Base-by-base conservation (phyloP, 2,113 vertebrate genomes). In the Aramus guarauna region DNA sequence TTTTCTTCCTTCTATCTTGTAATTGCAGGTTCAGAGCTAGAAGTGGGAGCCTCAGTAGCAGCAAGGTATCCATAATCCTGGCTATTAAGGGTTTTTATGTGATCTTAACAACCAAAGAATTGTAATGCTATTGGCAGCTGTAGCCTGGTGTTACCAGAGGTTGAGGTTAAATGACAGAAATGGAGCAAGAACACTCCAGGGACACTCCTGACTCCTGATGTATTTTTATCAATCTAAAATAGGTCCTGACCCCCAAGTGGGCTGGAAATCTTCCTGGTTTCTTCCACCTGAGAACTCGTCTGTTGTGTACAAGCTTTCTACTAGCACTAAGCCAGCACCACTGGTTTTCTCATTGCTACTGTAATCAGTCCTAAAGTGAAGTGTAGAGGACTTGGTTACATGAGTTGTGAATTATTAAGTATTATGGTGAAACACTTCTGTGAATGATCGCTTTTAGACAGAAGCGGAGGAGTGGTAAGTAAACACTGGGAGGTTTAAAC, bases 381-480 rank as follows among this genome's bases (percentile, higher is more conserved):
- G 41, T 55, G 56, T 2, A 62, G 29, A 36, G 30, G 29, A 50
- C 53, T 20, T 37, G 21, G n/a, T 92, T 48, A 48, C 10, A 3
- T 14, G 39, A 59, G 23, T 85, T 62, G 30, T 29, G 64, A 76
- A 64, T 74, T 64, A 43, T 24, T 23, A 9, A 8, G 5, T 58
- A 12, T n/a, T 64, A 14, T 15, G 18, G n/a, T 29, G 22, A 67
- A 53, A 8, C 12, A 21, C 53, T 74, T 3, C 2, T 22, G 59
- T 66, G 59, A 69, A 43, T 34, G 14, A 39, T 12, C 0, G 0
- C 18, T 3, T 89, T 78, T 75, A 39, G 32, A 43, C 20, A 59
- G 59, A 83, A 66, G 16, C 36, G 12, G 39, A 41, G 10, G 39
- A 41, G 39, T 6, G 7, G 11, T 18, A n/a, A 73, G 16, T 63